Conservation (phyloP, 2,888 invertebrate genomes). For the Lasius platythorax region DNA sequence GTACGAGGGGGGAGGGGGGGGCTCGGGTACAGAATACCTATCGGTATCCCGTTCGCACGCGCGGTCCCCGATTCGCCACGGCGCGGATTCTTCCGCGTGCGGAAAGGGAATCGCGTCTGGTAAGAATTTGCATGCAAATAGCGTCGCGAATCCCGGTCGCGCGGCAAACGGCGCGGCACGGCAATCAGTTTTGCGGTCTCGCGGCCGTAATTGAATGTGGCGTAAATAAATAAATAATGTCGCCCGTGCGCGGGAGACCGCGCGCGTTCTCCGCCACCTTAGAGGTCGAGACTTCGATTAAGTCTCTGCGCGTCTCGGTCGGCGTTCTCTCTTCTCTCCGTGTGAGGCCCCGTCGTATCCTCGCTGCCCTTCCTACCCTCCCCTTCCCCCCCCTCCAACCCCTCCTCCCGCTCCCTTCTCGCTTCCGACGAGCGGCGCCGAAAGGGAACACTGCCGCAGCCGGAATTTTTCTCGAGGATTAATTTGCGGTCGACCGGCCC, state of each 20-base stretch:
- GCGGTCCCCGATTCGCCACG: slow-evolving; percentile 68
- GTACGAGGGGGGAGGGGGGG: not conserved
- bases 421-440: slow-evolving; percentile 69
- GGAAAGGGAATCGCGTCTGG: slow-evolving; percentile 67
- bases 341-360: slow-evolving; percentile 58
- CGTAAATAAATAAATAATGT: slow-evolving; percentile 85
- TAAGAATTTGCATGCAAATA: slow-evolving; percentile 84
- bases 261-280: slow-evolving; percentile 69
- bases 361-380: not conserved
- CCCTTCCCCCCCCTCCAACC: not conserved
- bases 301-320: slow-evolving; percentile 74
- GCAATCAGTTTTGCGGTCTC: slow-evolving; percentile 84
- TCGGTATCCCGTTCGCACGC: slow-evolving; percentile 53
- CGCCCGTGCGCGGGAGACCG: slow-evolving; percentile 67
- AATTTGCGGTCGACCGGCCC: slow-evolving; percentile 79
- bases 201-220: slow-evolving; percentile 84
- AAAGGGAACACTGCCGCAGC: slow-evolving; percentile 80
- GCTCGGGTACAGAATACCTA: not conserved
- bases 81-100: slow-evolving; percentile 72
- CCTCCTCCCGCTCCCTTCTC: not conserved
- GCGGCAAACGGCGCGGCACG: slow-evolving; percentile 62
- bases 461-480: slow-evolving; percentile 79
- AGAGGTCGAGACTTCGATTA: slow-evolving; percentile 84
- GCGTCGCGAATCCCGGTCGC: slow-evolving; percentile 80
- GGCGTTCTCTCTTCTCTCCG: slow-evolving; percentile 67